Base-by-base conservation (phyloP, 2,888 invertebrate genomes). In the Arenicola marina region DNA sequence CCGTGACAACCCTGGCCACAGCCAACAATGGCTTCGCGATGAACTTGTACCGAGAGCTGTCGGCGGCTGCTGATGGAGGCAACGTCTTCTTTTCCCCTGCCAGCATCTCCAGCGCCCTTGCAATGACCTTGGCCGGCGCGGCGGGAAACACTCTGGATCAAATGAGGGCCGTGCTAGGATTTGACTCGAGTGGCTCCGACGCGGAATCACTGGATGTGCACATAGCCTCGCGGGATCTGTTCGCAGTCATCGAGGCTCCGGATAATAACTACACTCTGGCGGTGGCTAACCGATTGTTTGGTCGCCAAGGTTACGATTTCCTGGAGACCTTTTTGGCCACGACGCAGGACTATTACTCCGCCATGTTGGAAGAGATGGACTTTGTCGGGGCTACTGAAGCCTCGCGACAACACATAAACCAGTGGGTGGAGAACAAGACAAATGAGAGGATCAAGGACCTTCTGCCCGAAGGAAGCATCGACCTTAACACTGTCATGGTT, bases 351-450 rank as follows among this genome's bases (percentile, higher is more conserved):
- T 24, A 21, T 48, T 48, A 48, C 24, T 11, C 15, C 15, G 48
- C 48, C 7, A 24, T n/a, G 24, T 24, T 48, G 26, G 26, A 11
- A 7, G 7, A 48, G 24, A 24, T 48, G 7, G 24, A 48, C 48
- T 48, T 48, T 24, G 26, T 48, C 11, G 15, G 18, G 7, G 48
- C 15, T 7, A n/a, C 21, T 53, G 53, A 53, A 32, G 31, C 15
- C 4, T 11, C 53, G 11, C 38, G 69, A 15, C 33, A 60, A 33
- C 38, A 54, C 4, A 92, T 96, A 56, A 96, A 95, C 77, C 73
- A 79, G 38, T 93, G 93, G 92, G 92, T 92, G 46, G 89, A 89
- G 75, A 78, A 87, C 3, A 87, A 91, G 76, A 96, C 95, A 0
- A 89, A 91, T 58, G 84, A 90, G 4, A 92, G 89, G 80, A 95